A percentile compares a stretch with the other conserved stretches of the same genome.
phyloP scores from a whole-genome alignment of 2,113 vertebrate species.

The Aleadryas rufinucha region DNA sequence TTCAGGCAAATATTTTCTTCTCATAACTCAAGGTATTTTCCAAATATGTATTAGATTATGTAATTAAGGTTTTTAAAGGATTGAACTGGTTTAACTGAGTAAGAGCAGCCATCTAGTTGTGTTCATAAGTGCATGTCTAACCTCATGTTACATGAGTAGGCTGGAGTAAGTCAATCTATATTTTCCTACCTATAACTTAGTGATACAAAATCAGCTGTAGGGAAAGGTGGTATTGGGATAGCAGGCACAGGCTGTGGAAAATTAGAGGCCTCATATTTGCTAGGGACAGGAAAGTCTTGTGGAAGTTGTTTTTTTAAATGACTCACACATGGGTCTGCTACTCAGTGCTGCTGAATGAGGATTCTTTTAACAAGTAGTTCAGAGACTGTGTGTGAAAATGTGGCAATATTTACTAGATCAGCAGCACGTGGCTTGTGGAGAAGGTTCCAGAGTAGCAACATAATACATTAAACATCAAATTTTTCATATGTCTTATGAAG shows the following conservation, averaged over 20 bases:
- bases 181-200: not conserved
- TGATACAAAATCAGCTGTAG: not conserved
- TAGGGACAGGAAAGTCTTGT: not conserved
- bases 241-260: not conserved
- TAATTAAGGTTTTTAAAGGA: not conserved
- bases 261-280: not conserved
- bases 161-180: not conserved
- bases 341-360: not conserved
- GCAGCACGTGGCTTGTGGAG: not conserved
- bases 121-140: rapidly evolving
- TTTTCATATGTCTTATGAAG: not conserved
- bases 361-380: not conserved
- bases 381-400: not conserved
- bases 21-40: not conserved
- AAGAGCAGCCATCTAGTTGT: not conserved
- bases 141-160: rapidly evolving
- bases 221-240: not conserved
- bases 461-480: not conserved
- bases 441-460: not conserved
- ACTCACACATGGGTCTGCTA: rapidly evolving
- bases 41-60: not conserved
- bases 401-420: not conserved
- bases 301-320: not conserved
- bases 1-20: not conserved
- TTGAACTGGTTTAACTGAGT: not conserved